Base-by-base conservation (phyloP, 2,113 vertebrate species). In the Mungos mungo region DNA sequence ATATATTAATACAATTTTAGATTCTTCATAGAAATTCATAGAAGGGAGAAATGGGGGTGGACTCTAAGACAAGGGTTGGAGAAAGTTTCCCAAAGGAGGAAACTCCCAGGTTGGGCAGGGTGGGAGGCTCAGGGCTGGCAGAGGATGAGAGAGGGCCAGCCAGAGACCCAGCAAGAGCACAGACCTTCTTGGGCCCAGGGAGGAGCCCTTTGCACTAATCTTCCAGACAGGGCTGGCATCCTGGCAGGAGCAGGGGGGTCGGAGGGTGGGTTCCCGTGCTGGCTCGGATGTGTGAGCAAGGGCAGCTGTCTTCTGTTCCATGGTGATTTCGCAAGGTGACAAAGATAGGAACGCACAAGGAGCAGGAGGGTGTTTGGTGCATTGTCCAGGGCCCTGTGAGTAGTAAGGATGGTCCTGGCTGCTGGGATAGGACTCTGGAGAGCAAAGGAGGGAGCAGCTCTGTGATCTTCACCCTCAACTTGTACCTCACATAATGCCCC, bases 101-200 rank as follows among this genome's bases (percentile, higher is more conserved):
- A 79, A 76, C 76, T 68, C 41, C 47, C 27, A 31, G 54, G 54
- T 5, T 31, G n/a, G 47, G 38, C 69, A 84, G 19, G 31, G 27
- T 52, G 25, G 21, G 69, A 72, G 45, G 12, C 45, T 27, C 33
- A 66, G 92, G 66, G 63, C 57, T 50, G 29, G 18, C 0, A 12
- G 82, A 93, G 45, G 29, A 23, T 5, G 25, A 63, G 77, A 27
- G 45, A 54, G 47, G 3, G 38, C 60, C 14, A 71, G 45, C 19
- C 33, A 29, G 79, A 66, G 31, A 31, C 52, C 41, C 4, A 19
- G 79, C 33, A 25, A 52, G 31, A 65, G 38, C 71, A 4, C 2
- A 54, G 41, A 19, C 18, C 13, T 0, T 1, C n/a, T 45, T 3
- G 3, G 38, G 11, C 3, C 41, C n/a, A 1, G 21, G 25, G 35